These are phyloP conservation scores for Nemotelus nigrinus DNA, from an alignment of 2,888 invertebrate genomes.

Conservation along the genomic window DNA sequence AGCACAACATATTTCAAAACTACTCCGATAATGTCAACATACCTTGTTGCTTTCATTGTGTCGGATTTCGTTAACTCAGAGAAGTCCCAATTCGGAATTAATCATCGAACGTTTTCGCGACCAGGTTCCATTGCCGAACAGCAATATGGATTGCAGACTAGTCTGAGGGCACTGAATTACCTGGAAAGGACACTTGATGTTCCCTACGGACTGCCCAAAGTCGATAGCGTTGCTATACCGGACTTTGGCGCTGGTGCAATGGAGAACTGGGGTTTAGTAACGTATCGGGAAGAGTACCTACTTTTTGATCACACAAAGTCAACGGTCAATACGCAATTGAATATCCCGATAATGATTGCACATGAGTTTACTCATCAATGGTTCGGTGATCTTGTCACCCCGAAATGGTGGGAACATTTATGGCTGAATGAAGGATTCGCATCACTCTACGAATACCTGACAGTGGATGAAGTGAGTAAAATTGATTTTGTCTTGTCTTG, in stretches of 20 bases:
- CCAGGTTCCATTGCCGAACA: constrained; percentile 64
- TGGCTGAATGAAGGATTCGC: constrained; percentile 84
- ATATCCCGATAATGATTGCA: constrained; percentile 68
- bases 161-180: constrained; percentile 74
- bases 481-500: neutral
- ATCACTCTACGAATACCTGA: constrained; percentile 58
- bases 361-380: constrained; percentile 78
- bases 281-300: constrained; percentile 64
- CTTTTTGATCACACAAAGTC: constrained; percentile 58
- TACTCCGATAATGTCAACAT: constrained; percentile 76
- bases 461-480: constrained; percentile 57
- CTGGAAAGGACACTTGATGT: constrained; percentile 78
- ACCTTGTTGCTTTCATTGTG: constrained; percentile 83
- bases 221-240: constrained; percentile 88
- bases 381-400: constrained; percentile 81
- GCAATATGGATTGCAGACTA: constrained; percentile 77
- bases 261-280: constrained; percentile 94
- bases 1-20: constrained; percentile 60
- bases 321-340: constrained; percentile 57
- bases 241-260: constrained; percentile 87
- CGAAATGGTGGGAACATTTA: constrained; percentile 75
- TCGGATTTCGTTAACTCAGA: constrained; percentile 66
- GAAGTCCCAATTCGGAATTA: constrained; percentile 53
- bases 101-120: constrained; percentile 60
- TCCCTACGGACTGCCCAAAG: constrained; percentile 79